Base-by-base conservation (phyloP, 2,797 vertebrate genomes). In the Spondyliosoma cantharus region DNA sequence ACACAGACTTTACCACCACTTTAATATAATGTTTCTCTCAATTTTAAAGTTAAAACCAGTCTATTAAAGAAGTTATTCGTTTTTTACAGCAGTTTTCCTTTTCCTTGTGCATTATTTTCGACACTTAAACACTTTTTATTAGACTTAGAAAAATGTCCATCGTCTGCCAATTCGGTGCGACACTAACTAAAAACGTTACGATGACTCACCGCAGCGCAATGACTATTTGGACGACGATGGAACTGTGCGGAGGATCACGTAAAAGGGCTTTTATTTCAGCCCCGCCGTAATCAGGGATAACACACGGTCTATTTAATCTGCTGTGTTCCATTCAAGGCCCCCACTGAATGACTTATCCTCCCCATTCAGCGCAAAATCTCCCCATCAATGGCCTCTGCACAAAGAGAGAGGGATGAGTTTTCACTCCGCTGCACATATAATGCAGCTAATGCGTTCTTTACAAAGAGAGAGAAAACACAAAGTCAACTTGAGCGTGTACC, bases 271-370 rank as follows among this genome's bases (percentile, higher is more conserved):
- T 89, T 62, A 76, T 76, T 78, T 48, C 63, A 71, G 80, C 0
- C 19, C 49, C 58, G 22, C 73, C 63, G 68, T 91, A 88, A 85
- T 84, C 86, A 65, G 84, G 89, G 86, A 83, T 88, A 83, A 81
- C 84, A 67, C 75, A 74, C 27, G 74, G 79, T 75, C 87, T 85
- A 74, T 91, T 89, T 90, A 92, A 91, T 91, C 89, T 68, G 71
- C 82, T 83, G 57, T 12, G 48, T 68, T 76, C 84, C 81, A 90
- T 92, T 92, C 88, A 90, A 82, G 81, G 75, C 57, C 57, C 32
- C 32, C 1, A 14, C 82, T 87, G 83, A 87, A 71, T 75, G 78
- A 86, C 85, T 90, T 89, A 90, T 86, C 88, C 88, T 62, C 59
- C 67, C 86, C 80, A 87, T 92, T 91, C 84, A 91, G 65, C 0